Evolutionary conservation across 2,888 invertebrate species (phyloP).

Genomic region (Mesorhabditis belari): DNA sequence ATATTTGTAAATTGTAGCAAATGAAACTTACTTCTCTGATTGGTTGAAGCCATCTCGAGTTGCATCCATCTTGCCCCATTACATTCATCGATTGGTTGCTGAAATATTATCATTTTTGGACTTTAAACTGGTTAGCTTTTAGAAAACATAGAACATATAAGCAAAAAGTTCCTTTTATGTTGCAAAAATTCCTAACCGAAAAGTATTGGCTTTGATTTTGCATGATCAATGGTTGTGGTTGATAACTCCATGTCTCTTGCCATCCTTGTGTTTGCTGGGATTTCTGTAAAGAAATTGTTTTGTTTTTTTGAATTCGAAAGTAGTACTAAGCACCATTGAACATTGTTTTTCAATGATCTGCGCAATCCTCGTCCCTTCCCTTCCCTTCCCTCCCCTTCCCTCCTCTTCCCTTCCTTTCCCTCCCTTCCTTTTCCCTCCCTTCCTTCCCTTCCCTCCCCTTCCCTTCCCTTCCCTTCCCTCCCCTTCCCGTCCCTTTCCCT

Average conservation of each 20-base stretch:
- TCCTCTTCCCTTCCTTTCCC: too few species aligned
- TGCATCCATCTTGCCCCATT: conserved; percentile 44
- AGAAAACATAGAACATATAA: too few species aligned
- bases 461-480: too few species aligned
- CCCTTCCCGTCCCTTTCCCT: too few species aligned
- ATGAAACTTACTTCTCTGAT: conserved; percentile 32
- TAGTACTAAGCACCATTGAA: too few species aligned
- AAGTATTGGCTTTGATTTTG: background rate
- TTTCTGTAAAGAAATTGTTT: background rate
- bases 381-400: too few species aligned
- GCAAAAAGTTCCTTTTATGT: background rate
- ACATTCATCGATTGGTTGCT: conserved; percentile 43
- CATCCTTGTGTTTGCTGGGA: conserved; percentile 32
- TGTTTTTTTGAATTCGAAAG: too few species aligned
- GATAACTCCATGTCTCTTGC: conserved; percentile 36
- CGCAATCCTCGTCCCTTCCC: too few species aligned
- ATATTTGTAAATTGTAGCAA: background rate
- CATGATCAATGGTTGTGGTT: conserved; percentile 17
- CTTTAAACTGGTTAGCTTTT: background rate
- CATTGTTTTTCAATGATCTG: too few species aligned
- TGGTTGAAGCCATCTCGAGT: conserved; percentile 24
- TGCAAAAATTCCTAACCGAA: background rate
- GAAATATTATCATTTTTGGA: conserved; percentile 14
- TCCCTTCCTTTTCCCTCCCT: too few species aligned
- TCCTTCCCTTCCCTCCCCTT: too few species aligned